Conservation (phyloP, 2,888 invertebrate genomes). For the Morpho achilles region DNA sequence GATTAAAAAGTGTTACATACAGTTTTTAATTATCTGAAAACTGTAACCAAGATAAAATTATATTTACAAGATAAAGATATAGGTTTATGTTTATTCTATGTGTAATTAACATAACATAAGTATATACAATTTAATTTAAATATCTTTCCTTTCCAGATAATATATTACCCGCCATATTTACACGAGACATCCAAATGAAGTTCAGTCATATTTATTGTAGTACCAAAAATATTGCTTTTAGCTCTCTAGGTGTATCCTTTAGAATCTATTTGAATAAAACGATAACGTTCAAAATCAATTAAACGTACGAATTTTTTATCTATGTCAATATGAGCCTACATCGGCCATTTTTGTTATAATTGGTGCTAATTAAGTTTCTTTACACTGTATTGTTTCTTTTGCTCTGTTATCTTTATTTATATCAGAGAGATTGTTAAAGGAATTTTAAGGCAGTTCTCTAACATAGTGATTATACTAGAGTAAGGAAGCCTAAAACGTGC, state of each 20-base stretch:
- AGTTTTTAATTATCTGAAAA: no score
- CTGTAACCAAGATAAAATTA: no score
- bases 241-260: constrained; percentile 56
- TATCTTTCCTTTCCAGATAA: constrained; percentile 41
- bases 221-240: constrained; percentile 51
- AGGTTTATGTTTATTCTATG: background rate
- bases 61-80: no score
- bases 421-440: no score
- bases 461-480: no score
- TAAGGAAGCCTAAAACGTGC: no score
- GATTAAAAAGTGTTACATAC: no score
- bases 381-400: no score
- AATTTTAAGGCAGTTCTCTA: no score
- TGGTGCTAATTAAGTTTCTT: constrained; percentile 25
- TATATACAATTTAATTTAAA: background rate
- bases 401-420: no score
- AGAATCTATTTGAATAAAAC: constrained; percentile 38
- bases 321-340: constrained; percentile 15
- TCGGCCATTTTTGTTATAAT: constrained; percentile 13
- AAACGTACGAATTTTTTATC: constrained; percentile 30
- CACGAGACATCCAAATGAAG: constrained; percentile 38
- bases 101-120: no score
- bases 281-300: constrained; percentile 43
- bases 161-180: constrained; percentile 36
- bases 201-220: constrained; percentile 42